A percentile compares a stretch with the other conserved stretches of the same genome.
phyloP scores from a whole-genome alignment of 2,797 vertebrate species.

The Thamnophis elegans region DNA sequence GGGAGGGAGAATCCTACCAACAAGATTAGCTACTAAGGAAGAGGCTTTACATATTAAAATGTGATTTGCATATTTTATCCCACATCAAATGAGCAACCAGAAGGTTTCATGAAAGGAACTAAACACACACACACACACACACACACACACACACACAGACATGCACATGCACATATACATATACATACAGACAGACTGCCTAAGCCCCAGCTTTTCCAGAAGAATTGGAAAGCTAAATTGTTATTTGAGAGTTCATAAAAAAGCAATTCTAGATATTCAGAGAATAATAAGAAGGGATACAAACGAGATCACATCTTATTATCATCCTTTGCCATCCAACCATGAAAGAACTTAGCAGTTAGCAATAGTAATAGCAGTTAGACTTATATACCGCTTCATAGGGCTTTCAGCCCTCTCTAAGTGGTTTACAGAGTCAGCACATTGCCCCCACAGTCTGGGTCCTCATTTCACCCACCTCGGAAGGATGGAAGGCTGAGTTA shows the following conservation, averaged over 20 bases:
- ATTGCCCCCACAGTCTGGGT: too few relatives aligned
- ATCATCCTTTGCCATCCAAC: conserved; percentile 9
- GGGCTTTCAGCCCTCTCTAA: too few relatives aligned
- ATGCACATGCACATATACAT: not conserved
- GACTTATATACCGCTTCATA: too few relatives aligned
- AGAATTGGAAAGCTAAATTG: conserved; percentile 23
- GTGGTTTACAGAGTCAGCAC: too few relatives aligned
- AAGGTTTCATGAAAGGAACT: not conserved
- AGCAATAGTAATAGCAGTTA: too few relatives aligned
- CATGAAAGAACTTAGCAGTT: too few relatives aligned
- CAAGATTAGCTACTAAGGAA: conserved; percentile 8
- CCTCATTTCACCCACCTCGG: too few relatives aligned
- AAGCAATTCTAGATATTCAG: conserved; percentile 16
- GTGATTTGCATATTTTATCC: not conserved
- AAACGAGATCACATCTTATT: conserved; percentile 8
- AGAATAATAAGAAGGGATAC: not conserved
- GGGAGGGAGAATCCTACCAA: not conserved
- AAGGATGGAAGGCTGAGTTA: too few relatives aligned
- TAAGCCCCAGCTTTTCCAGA: not conserved
- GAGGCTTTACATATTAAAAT: conserved; percentile 25
- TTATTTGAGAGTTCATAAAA: not conserved
- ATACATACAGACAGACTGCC: not conserved
- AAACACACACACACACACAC: not conserved
- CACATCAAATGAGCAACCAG: conserved; percentile 3
- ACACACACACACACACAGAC: not conserved